phyloP scores from a whole-genome alignment of 2,888 invertebrate genomes.

The Cheilosia urbana region DNA sequence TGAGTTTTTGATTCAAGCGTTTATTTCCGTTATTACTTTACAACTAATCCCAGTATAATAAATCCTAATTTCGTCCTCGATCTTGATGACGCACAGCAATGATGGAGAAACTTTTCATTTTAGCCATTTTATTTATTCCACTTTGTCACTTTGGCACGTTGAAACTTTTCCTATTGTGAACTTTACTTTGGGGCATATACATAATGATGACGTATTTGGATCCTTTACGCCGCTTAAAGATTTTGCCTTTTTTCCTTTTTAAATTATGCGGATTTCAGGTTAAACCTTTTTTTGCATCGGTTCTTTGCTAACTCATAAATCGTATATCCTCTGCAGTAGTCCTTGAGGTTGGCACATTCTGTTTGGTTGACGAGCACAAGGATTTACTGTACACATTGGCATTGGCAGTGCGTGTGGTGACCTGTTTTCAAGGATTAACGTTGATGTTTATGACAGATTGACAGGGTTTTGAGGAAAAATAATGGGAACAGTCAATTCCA shows the following conservation, averaged over 20 bases:
- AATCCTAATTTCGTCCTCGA: slow-evolving; percentile 52
- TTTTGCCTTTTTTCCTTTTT: slow-evolving; percentile 18
- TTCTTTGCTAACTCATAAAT: slow-evolving; percentile 19
- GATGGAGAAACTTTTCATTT: slow-evolving; percentile 40
- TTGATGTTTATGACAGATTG: slow-evolving; percentile 43
- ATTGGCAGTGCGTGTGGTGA: background rate
- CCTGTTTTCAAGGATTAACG: slow-evolving; percentile 17
- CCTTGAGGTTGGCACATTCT: slow-evolving; percentile 23
- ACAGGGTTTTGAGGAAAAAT: slow-evolving; percentile 6
- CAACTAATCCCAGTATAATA: slow-evolving; percentile 55
- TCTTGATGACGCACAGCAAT: slow-evolving; percentile 32
- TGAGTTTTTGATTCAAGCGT: slow-evolving; percentile 29
- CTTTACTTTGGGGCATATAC: slow-evolving; percentile 29
- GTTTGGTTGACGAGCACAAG: slow-evolving; percentile 1
- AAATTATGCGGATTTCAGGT: slow-evolving; percentile 20
- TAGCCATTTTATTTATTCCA: slow-evolving; percentile 40
- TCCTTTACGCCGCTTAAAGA: slow-evolving; percentile 16
- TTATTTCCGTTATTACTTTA: slow-evolving; percentile 40
- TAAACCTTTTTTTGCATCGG: slow-evolving; percentile 34
- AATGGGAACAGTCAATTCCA: slow-evolving; percentile 5
- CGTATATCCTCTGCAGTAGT: slow-evolving; percentile 4
- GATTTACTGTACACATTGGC: slow-evolving; percentile 2
- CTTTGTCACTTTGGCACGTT: slow-evolving; percentile 51
- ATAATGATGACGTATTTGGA: background rate
- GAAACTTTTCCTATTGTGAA: slow-evolving; percentile 63